phyloP scores from a whole-genome alignment of 2,797 vertebrate genomes.

The Lithobates sylvaticus region DNA sequence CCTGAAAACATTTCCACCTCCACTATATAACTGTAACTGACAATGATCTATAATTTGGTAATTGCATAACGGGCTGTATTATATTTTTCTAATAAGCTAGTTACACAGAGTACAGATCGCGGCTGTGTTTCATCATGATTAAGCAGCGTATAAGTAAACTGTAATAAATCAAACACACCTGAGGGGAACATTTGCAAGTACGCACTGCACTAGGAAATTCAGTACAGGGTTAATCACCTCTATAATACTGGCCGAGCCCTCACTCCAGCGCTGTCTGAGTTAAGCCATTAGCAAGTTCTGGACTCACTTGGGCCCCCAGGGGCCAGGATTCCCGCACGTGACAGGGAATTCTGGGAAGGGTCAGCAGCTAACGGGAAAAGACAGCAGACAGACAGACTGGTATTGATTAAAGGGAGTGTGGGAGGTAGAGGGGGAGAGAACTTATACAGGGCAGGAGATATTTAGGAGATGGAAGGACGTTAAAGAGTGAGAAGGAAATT shows the following conservation, averaged over 20 bases:
- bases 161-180: neutral
- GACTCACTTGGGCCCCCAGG: constrained; percentile 42
- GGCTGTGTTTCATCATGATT: neutral
- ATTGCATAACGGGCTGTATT: neutral
- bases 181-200: neutral
- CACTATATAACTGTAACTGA: neutral
- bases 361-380: constrained; percentile 59
- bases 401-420: constrained; percentile 53
- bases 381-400: constrained; percentile 60
- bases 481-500: constrained; percentile 5
- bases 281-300: constrained; percentile 61
- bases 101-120: neutral
- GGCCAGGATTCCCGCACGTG: constrained; percentile 58
- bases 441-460: neutral
- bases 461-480: constrained; percentile 29
- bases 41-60: neutral
- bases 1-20: neutral
- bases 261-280: constrained; percentile 14
- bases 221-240: neutral
- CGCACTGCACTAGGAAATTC: neutral
- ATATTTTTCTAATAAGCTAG: neutral
- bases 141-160: neutral
- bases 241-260: neutral
- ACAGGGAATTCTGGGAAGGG: constrained; percentile 62
- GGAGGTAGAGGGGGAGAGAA: constrained; percentile 38